Conservation (phyloP, 2,113 vertebrate species). For the Eubucco bourcierii region DNA sequence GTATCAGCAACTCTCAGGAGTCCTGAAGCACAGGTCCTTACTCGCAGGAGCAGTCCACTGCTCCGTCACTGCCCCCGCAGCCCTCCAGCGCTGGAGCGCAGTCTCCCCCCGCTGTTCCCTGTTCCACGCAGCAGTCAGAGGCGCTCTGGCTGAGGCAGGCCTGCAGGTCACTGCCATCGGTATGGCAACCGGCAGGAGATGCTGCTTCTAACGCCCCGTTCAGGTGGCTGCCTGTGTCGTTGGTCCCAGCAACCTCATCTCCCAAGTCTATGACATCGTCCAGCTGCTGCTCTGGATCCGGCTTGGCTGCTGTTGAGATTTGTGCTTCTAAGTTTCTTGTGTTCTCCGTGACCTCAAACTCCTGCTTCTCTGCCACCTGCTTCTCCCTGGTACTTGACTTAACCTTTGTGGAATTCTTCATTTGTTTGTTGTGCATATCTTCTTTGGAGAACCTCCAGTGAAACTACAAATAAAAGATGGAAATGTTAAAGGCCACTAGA, state of each 20-base stretch:
- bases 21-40: background rate
- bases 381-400: slow-evolving; percentile 58
- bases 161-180: background rate
- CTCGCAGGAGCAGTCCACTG: background rate
- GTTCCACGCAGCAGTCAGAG: background rate
- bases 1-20: background rate
- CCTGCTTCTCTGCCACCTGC: slow-evolving; percentile 57
- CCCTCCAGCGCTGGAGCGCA: fast-evolving
- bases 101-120: background rate
- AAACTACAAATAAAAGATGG: slow-evolving; percentile 66
- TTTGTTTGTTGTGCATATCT: slow-evolving; percentile 65
- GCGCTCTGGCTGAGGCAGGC: background rate
- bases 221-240: background rate
- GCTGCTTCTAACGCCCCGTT: background rate
- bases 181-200: background rate
- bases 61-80: background rate
- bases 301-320: slow-evolving; percentile 5
- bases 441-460: slow-evolving; percentile 82
- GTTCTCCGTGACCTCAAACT: slow-evolving; percentile 54
- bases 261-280: slow-evolving; percentile 21
- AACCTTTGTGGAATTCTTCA: slow-evolving; percentile 71
- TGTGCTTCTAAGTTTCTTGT: slow-evolving; percentile 68
- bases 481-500: background rate
- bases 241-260: background rate
- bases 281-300: slow-evolving; percentile 21